A percentile compares a stretch with the other conserved stretches of the same genome.
Conservation (phyloP, 2,888 invertebrate genomes). For the Dusona sp. region DNA sequence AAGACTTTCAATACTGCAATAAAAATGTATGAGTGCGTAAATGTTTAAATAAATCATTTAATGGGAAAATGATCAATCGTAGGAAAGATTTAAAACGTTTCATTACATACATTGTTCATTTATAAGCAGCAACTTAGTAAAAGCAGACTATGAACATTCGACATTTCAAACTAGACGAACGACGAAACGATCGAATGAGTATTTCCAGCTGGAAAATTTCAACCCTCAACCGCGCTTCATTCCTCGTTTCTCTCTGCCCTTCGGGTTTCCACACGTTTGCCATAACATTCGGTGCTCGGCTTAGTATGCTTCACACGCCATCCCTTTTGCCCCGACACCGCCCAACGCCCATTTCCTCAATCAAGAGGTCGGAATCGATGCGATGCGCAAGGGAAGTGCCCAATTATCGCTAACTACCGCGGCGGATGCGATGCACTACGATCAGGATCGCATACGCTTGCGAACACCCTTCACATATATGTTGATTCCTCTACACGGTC, state of each 20-base stretch:
- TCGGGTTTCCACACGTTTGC: constrained; percentile 32
- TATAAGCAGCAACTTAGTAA: not conserved
- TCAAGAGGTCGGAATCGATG: constrained; percentile 80
- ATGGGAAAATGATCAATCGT: not conserved
- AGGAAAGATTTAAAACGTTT: not conserved
- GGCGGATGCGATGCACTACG: constrained; percentile 77
- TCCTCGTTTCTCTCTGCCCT: constrained; percentile 8
- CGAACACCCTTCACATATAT: constrained; percentile 46
- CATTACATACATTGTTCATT: not conserved
- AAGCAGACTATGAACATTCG: constrained; percentile 20
- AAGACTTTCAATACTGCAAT: not conserved
- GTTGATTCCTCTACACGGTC: constrained; percentile 18
- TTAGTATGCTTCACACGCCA: constrained; percentile 15
- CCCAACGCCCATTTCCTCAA: constrained; percentile 81
- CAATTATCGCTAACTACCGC: constrained; percentile 82
- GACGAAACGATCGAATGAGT: constrained; percentile 69
- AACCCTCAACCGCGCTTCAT: constrained; percentile 73
- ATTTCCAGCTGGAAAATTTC: constrained; percentile 76
- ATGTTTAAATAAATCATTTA: not conserved
- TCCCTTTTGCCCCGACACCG: constrained; percentile 37
- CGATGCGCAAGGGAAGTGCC: constrained; percentile 82
- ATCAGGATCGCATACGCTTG: constrained; percentile 57
- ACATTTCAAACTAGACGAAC: constrained; percentile 66
- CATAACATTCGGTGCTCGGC: constrained; percentile 7
- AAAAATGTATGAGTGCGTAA: not conserved